Evolutionary conservation across 53 echinoderm and acorn worm species (phyloP), one percentile per base, ranked within the genome.

Genomic region (Actinopyga echinites): DNA sequence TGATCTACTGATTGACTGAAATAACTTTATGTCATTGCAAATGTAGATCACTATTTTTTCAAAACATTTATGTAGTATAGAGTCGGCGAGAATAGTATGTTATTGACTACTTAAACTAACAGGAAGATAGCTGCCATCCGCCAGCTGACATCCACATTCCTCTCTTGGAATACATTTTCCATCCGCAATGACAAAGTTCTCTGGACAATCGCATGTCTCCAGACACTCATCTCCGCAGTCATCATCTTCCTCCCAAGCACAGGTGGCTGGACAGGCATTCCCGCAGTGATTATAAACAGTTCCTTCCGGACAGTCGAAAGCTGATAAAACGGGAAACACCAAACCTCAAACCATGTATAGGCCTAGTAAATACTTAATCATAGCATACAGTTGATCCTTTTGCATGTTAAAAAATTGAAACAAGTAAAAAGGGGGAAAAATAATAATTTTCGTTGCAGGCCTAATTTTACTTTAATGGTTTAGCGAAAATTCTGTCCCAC

Each of bases 181-280:
- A 20, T 80, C 84, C 20, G 86, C 86, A 54, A 89, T 49, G 22
- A 89, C 65, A 49, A 68, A 38, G 36, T 89, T 91, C 2, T 86
- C 65, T 9, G 84, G 89, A 33, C 94, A 94, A 30, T 71, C 44
- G 25, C 94, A 94, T 2, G 83, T 79, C 74, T 94, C 94, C 40
- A 89, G 56, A 74, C 63, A 62, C 24, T 45, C 52, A 20, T 7
- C 55, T 19, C 25, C 31, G 56, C 93, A 93, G 65, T 49, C 79
- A 12, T 54, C 22, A 65, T 23, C 30, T 15, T 58, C 86, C 19
- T 79, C 79, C 21, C 83, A 69, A 35, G 81, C 82, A 61, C 94
- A 93, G 45, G 86, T 86, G 13, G 69, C 23, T 7, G 89, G 91
- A 56, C 94, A 93, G 5, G 84, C 80, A 73, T 60, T 83, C 17